Percentiles rank a stretch among this genome's conserved stretches.
Evolutionary conservation across 1,140 invertebrate genomes (phyloP).

Genomic region (Matsumurasca onukii): DNA sequence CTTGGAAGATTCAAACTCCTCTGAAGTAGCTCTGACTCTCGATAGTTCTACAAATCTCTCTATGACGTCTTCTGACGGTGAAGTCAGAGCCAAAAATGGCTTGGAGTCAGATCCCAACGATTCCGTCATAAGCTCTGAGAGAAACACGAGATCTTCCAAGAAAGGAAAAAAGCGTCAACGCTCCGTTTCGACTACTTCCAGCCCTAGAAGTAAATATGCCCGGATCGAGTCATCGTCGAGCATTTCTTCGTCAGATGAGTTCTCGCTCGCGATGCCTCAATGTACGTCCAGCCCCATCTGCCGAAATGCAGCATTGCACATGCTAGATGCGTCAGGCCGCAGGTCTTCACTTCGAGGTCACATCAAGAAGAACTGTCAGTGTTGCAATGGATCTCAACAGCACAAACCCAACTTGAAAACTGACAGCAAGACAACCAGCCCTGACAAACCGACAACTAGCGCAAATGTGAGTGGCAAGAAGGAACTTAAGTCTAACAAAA

Average conservation of each 20-base stretch:
- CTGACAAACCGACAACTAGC: background rate
- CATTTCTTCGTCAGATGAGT: background rate
- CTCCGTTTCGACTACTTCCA: too few relatives aligned
- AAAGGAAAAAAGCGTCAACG: background rate
- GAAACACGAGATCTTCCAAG: background rate
- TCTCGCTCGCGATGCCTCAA: background rate
- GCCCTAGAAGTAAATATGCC: background rate
- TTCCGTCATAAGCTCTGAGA: background rate
- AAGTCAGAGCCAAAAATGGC: conserved; percentile 18
- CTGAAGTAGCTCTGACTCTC: background rate
- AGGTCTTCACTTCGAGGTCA: conserved; percentile 53
- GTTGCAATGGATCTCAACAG: conserved; percentile 49
- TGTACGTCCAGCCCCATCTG: background rate
- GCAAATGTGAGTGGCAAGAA: background rate
- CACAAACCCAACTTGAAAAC: background rate
- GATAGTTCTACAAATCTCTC: background rate
- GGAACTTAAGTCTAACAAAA: conserved; percentile 8
- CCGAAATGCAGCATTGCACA: background rate
- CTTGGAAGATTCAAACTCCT: too few relatives aligned
- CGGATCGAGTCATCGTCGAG: background rate
- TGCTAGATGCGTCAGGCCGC: conserved; percentile 40
- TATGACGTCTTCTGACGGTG: conserved; percentile 28
- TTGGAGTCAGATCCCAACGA: conserved; percentile 10
- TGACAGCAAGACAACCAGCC: background rate
- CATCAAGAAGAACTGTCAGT: conserved; percentile 55